Evolutionary conservation across 1,140 invertebrate genomes (phyloP).

Genomic region (Heliconius congener): DNA sequence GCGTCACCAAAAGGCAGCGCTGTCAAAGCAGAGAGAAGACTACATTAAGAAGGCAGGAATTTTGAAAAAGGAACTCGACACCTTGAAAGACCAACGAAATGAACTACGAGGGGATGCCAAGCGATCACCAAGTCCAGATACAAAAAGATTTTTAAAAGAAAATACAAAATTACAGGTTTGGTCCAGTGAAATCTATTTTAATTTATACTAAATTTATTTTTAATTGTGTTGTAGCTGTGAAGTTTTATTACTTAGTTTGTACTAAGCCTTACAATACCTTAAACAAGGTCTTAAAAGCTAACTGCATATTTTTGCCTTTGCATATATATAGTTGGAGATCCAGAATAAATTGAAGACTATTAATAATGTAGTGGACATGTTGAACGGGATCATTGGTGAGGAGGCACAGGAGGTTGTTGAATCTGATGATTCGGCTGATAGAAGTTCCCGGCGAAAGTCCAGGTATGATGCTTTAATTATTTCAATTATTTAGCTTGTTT

Average conservation of each 20-base stretch:
- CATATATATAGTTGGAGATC: slow-evolving; percentile 86
- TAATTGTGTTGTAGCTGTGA: neutral
- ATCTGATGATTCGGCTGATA: slow-evolving; percentile 52
- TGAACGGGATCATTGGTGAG: slow-evolving; percentile 89
- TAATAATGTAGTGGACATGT: slow-evolving; percentile 91
- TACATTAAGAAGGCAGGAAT: slow-evolving; percentile 87
- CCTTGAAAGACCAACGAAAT: slow-evolving; percentile 87
- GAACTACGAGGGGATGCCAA: slow-evolving; percentile 86
- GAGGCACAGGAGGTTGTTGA: slow-evolving; percentile 75
- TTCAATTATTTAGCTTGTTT: neutral
- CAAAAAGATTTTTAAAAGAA: slow-evolving; percentile 87
- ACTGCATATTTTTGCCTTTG: slow-evolving; percentile 43
- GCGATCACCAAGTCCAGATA: slow-evolving; percentile 84
- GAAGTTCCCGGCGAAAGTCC: slow-evolving; percentile 64
- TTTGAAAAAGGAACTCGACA: slow-evolving; percentile 88
- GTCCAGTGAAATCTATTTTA: neutral
- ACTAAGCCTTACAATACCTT: neutral
- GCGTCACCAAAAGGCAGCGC: slow-evolving; percentile 88
- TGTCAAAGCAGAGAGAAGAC: slow-evolving; percentile 89
- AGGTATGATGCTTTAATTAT: slow-evolving; percentile 51
- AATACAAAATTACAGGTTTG: slow-evolving; percentile 90
- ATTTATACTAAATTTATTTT: slow-evolving; percentile 8
- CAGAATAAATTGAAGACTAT: slow-evolving; percentile 91
- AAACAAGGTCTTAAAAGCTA: slow-evolving; percentile 9
- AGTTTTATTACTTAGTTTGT: neutral